Base-by-base conservation (phyloP, 1,140 invertebrate species). In the Sweltsa coloradensis region DNA sequence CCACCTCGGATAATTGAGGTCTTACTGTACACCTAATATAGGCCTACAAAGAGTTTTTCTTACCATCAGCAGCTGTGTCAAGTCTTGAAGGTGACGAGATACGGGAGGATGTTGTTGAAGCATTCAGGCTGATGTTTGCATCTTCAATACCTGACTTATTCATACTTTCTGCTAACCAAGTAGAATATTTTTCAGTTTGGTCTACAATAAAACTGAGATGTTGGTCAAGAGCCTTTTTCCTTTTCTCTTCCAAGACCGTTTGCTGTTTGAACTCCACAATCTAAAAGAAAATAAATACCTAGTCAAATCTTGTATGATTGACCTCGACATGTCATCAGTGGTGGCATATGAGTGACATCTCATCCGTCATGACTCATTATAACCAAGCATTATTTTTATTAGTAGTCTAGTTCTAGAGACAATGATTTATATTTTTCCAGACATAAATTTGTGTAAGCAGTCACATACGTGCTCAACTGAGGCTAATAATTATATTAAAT, bases 151-250 rank as follows among this genome's bases (percentile, higher is more conserved):
- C 64, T n/a, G 70, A 66, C 61, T 78, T 78, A 57, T 79, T 84
- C 67, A 89, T 79, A 45, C 83, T 83, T 62, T 87, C 87, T 6
- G 89, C 87, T 24, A 94, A 65, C 67, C 88, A 80, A 3, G 85
- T 85, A 21, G 93, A 97, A 71, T 95, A 97, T 62, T 96, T 95
- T 68, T 99, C 95, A 0, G 96, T 98, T 68, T 97, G 91, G 69
- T 95, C 93, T 36, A 99, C 93, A 59, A 99, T 96, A 61, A 97
- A 97, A 65, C 91, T 96, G 18, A 99, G 73, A 66, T 99, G 95
- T 54, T 97, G 83, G 72, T 99, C 95, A 34, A 98, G 71, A 0
- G 92, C 92, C 58, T 94, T 86, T 61, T 97, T 96, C 44, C 90
- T 76, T 59, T 95, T 94, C 58, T 94, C 90, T 64, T 97, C 93